A percentile compares a stretch with the other conserved stretches of the same genome.
These are phyloP conservation scores for Rhinella marina DNA, from an alignment of 2,797 vertebrate genomes.

Conservation along the genomic window DNA sequence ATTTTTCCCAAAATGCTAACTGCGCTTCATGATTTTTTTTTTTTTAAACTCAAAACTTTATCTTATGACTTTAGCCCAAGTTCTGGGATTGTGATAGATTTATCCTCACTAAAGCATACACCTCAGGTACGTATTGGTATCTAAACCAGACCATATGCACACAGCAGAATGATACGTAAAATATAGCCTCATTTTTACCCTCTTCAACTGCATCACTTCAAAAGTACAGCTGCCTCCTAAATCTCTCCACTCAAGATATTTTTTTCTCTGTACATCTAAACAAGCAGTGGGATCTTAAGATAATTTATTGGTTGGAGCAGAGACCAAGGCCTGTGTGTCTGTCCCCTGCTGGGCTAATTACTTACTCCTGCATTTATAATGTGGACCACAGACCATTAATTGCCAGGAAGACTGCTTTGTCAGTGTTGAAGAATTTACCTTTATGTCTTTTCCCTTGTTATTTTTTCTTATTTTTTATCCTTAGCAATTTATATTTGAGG, in stretches of 20 bases:
- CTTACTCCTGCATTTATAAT: conserved; percentile 44
- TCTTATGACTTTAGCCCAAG: neutral
- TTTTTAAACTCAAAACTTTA: neutral
- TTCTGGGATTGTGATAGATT: neutral
- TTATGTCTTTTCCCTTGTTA: neutral
- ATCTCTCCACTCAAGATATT: conserved; percentile 5
- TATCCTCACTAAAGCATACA: neutral
- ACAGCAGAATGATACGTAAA: conserved; percentile 8
- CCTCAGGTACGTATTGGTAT: neutral
- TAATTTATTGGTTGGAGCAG: conserved; percentile 41
- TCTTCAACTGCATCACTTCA: neutral
- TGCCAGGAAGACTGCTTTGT: conserved; percentile 22
- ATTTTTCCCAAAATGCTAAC: conserved; percentile 38
- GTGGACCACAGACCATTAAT: conserved; percentile 18
- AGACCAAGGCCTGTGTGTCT: conserved; percentile 24
- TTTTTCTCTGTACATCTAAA: conserved; percentile 16
- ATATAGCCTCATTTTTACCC: conserved; percentile 1
- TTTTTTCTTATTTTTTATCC: neutral
- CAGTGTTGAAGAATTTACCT: conserved; percentile 5
- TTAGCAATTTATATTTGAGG: conserved; percentile 10
- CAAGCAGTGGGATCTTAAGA: conserved; percentile 37
- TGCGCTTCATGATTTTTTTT: conserved; percentile 5
- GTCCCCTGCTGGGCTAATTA: conserved; percentile 48
- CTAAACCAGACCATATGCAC: neutral
- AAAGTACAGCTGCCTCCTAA: conserved; percentile 35